Percentiles rank a stretch among this genome's conserved stretches.
These are phyloP conservation scores for Drosophila sturtevanti DNA, from an alignment of 1,140 invertebrate genomes.

Conservation along the genomic window DNA sequence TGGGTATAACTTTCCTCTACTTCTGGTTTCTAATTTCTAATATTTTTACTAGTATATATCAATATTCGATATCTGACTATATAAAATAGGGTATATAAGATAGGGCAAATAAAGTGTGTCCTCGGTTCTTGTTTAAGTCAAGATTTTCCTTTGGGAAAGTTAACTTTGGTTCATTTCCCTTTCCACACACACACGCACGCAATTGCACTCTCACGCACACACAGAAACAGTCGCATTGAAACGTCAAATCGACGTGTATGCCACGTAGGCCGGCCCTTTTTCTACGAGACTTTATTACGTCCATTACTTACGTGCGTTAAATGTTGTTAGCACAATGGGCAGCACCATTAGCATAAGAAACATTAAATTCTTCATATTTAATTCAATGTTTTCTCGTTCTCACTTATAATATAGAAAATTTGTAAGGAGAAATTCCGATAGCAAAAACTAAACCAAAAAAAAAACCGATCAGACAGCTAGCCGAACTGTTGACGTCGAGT, in stretches of 20 bases:
- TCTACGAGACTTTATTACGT: not conserved
- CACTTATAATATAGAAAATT: slow-evolving; percentile 19
- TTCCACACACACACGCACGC: not conserved
- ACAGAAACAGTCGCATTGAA: not conserved
- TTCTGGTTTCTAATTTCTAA: too few relatives aligned
- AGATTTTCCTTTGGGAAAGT: not conserved
- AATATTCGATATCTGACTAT: too few relatives aligned
- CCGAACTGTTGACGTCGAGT: slow-evolving; percentile 46
- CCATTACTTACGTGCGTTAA: slow-evolving; percentile 84
- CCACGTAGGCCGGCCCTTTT: slow-evolving; percentile 40
- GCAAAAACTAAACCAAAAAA: slow-evolving; percentile 31
- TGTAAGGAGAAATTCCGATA: slow-evolving; percentile 23
- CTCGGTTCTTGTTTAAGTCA: not conserved
- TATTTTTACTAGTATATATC: too few relatives aligned
- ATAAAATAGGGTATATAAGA: slow-evolving; percentile 13
- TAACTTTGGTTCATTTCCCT: not conserved
- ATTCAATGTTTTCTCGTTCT: slow-evolving; percentile 24
- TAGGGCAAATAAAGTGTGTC: not conserved
- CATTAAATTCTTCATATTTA: slow-evolving; percentile 84
- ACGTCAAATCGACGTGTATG: slow-evolving; percentile 20
- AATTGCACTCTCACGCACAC: not conserved
- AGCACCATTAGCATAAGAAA: slow-evolving; percentile 85
- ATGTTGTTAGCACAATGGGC: slow-evolving; percentile 85
- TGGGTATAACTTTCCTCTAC: too few relatives aligned
- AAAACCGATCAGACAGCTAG: slow-evolving; percentile 22